Evolutionary conservation across 2,113 vertebrate genomes (phyloP).

Genomic region (Elaphurus davidianus): DNA sequence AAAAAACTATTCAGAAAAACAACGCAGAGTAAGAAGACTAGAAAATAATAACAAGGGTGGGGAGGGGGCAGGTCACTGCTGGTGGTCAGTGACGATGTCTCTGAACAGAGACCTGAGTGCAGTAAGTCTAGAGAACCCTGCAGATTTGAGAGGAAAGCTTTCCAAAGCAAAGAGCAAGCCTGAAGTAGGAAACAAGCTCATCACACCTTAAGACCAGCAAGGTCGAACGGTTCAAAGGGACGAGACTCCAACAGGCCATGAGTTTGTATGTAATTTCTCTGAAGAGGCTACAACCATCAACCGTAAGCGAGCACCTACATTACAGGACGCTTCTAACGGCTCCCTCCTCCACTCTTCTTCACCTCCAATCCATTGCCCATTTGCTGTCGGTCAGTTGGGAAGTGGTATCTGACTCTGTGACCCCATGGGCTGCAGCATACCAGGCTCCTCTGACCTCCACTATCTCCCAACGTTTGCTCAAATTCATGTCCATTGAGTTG

Average conservation of each 20-base stretch:
- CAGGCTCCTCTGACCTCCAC: not conserved
- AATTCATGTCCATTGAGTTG: not conserved
- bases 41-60: not conserved
- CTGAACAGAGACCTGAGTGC: not conserved
- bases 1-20: not conserved
- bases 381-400: not conserved
- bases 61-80: not conserved
- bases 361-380: not conserved
- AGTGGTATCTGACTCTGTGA: not conserved
- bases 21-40: not conserved
- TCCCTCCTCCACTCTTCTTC: not conserved
- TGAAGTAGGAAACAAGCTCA: not conserved
- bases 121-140: not conserved
- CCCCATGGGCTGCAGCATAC: not conserved
- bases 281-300: not conserved
- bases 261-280: not conserved
- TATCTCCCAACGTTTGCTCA: not conserved
- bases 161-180: not conserved
- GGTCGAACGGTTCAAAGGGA: not conserved
- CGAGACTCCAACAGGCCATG: not conserved
- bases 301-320: not conserved
- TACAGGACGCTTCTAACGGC: not conserved
- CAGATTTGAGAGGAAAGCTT: not conserved
- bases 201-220: not conserved
- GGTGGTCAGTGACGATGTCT: not conserved